A percentile compares a stretch with the other conserved stretches of the same genome.
Evolutionary conservation across 2,797 vertebrate genomes (phyloP).

Genomic region (Sardinella longiceps): DNA sequence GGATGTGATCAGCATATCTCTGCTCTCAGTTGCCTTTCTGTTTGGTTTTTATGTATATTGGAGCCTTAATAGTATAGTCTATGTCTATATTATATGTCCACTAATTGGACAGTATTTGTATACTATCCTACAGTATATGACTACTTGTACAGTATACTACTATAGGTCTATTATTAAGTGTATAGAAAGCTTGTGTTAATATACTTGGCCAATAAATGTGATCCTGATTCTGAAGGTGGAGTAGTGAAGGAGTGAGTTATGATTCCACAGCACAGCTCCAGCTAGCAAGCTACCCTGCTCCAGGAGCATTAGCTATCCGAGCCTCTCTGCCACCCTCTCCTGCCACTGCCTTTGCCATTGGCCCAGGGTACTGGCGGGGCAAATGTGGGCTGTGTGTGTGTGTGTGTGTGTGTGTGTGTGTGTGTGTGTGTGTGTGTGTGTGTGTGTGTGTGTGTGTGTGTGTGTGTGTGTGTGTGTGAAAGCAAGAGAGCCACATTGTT

Average conservation of each 20-base stretch:
- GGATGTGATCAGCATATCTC: not conserved
- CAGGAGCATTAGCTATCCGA: not conserved
- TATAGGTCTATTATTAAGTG: no score
- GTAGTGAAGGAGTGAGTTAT: not conserved
- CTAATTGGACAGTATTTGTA: no score
- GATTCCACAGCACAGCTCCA: not conserved
- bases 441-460: not conserved
- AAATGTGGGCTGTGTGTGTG: not conserved
- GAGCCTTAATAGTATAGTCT: no score
- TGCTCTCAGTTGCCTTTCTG: not conserved
- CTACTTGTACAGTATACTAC: no score
- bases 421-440: no score
- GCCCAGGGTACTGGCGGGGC: not conserved
- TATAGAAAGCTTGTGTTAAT: no score
- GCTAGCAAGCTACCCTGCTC: not conserved
- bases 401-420: not conserved
- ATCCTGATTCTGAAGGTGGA: no score
- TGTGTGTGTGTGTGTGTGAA: not conserved
- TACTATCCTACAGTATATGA: no score
- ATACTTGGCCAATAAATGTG: no score
- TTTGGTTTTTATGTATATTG: not conserved
- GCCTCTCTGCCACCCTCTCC: not conserved
- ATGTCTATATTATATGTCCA: no score
- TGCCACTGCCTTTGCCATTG: not conserved
- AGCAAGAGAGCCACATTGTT: slow-evolving; percentile 33